phyloP scores from a whole-genome alignment of 1,140 invertebrate species.

The Nasonia longicornis region DNA sequence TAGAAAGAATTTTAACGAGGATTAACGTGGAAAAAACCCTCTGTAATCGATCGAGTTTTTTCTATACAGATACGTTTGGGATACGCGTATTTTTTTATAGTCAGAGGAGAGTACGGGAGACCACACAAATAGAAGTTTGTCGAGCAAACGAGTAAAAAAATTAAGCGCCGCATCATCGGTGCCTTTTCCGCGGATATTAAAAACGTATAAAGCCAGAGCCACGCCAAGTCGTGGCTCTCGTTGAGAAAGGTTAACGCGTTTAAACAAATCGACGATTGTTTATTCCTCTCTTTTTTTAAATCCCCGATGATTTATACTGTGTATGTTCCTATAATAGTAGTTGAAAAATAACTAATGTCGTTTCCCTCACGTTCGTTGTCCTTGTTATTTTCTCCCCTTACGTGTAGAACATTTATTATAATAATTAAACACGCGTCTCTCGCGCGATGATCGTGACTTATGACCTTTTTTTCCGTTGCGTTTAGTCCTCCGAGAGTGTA shows the following conservation, averaged over 20 bases:
- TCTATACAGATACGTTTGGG: conserved; percentile 35
- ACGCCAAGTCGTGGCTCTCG: background rate
- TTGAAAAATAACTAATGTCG: conserved; percentile 7
- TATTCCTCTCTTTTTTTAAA: conserved; percentile 16
- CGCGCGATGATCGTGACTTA: conserved; percentile 24
- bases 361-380: conserved; percentile 28
- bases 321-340: conserved; percentile 9
- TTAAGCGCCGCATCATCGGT: background rate
- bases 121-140: background rate
- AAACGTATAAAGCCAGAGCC: background rate
- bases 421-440: conserved; percentile 33
- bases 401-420: conserved; percentile 3
- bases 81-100: conserved; percentile 42
- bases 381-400: conserved; percentile 28
- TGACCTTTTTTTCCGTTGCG: conserved; percentile 31
- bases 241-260: conserved; percentile 10
- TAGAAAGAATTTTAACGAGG: conserved; percentile 12
- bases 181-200: conserved; percentile 14
- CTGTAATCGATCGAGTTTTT: conserved; percentile 12
- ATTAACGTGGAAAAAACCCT: background rate
- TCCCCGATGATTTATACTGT: conserved; percentile 4
- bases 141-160: background rate
- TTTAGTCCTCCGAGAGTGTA: conserved; percentile 46
- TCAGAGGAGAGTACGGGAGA: background rate
- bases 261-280: conserved; percentile 21